Evolutionary conservation across 2,797 vertebrate species (phyloP).

Genomic region (Lepidocolaptes lacrymiger): DNA sequence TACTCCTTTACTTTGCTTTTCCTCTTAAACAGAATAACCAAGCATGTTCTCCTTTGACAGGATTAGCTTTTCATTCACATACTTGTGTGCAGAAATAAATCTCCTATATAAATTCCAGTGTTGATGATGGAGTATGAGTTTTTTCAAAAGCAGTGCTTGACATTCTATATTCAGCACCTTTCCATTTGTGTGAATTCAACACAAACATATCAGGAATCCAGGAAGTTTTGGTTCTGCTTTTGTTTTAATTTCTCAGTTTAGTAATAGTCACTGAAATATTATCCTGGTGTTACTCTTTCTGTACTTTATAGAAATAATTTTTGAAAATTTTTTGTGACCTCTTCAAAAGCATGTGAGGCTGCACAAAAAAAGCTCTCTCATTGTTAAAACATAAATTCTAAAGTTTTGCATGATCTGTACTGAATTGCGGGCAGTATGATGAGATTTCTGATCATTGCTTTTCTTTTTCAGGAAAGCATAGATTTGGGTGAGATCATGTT

Average conservation of each 20-base stretch:
- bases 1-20: neutral
- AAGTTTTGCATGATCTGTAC: neutral
- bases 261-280: neutral
- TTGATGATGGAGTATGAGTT: neutral
- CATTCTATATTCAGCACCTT: neutral
- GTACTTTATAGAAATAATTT: neutral
- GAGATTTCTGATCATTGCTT: neutral
- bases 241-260: neutral
- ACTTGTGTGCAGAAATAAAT: neutral
- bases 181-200: neutral
- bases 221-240: neutral
- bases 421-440: neutral
- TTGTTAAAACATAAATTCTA: neutral
- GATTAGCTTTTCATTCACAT: neutral
- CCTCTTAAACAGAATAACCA: neutral
- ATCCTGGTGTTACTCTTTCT: neutral
- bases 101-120: neutral
- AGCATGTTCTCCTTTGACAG: neutral
- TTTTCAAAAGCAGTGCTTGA: neutral
- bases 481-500: conserved; percentile 99
- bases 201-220: neutral
- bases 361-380: neutral
- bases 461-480: conserved; percentile 88
- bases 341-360: neutral
- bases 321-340: neutral